Base-by-base conservation (phyloP, 2,888 invertebrate species). In the Drosophila diplacantha region DNA sequence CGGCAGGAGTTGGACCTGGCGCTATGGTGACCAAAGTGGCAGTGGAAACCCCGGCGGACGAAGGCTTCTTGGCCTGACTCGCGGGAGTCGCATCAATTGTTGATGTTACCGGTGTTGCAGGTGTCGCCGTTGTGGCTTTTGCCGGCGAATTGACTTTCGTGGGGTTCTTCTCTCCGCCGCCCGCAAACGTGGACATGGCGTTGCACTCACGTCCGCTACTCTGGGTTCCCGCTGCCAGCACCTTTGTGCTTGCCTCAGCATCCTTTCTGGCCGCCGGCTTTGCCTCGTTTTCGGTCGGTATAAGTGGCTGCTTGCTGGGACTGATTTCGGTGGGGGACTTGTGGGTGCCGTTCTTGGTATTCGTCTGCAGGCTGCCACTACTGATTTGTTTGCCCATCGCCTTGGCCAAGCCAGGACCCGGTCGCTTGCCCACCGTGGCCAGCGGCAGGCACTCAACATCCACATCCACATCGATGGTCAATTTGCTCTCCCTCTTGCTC, bases 321-420 rank as follows among this genome's bases (percentile, higher is more conserved):
- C 41, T 77, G 5, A 55, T 34, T 39, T 60, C 62, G 14, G 35
- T 26, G n/a, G 50, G 67, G 2, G 65, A 43, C 46, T 61, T 75
- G 35, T 59, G 70, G 56, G 81, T 84, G 26, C 69, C 74, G 38
- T 84, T 74, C 29, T 64, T 67, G 11, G 39, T 24, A 5, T 18
- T 41, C 1, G 60, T 44, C 55, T 73, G 79, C 34, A 72, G 72
- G 51, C 72, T 74, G 71, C 72, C 66, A 39, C 55, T 65, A 50
- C 69, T 71, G 56, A 55, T 57, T 43, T 68, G 69, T 29, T 73
- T 85, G 14, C 77, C 57, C 5, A 77, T 60, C 14, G 73, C 85
- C 85, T 91, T 91, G 20, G 89, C 73, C 73, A 90, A 87, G 67
- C 89, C 89, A 8, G 88, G 86, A 37, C 89, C 88, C 16, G 89